Percentiles rank a stretch among this genome's conserved stretches.
These are phyloP conservation scores for Scaptodrosophila lebanonensis DNA, from an alignment of 1,140 invertebrate species.

Conservation along the genomic window DNA sequence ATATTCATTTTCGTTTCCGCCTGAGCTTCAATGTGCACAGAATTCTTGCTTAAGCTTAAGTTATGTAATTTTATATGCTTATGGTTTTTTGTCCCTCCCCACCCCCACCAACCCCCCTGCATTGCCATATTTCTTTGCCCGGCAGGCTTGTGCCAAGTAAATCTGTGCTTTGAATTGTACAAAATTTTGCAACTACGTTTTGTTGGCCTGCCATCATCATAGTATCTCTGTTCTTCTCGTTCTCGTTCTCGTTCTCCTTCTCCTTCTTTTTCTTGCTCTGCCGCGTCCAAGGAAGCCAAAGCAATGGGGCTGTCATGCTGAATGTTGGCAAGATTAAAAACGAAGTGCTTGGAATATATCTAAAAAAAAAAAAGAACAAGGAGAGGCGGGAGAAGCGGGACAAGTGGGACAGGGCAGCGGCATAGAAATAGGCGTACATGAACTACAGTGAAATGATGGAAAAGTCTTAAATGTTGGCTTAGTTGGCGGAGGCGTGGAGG, in stretches of 20 bases:
- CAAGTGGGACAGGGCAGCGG: not conserved
- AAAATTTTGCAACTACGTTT: slow-evolving; percentile 22
- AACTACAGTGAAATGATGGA: slow-evolving; percentile 55
- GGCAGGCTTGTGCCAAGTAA: slow-evolving; percentile 9
- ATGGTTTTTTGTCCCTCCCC: not conserved
- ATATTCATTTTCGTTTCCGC: slow-evolving; percentile 53
- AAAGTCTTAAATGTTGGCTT: slow-evolving; percentile 52
- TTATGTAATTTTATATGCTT: slow-evolving; percentile 56
- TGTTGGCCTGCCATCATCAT: slow-evolving; percentile 4
- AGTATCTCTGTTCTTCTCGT: not conserved
- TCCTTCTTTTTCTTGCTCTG: not conserved
- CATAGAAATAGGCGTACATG: slow-evolving; percentile 33
- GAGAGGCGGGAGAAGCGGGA: not conserved
- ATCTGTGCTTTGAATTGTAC: slow-evolving; percentile 32
- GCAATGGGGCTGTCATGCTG: slow-evolving; percentile 37
- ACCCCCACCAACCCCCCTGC: not conserved
- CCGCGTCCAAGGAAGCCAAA: slow-evolving; percentile 17
- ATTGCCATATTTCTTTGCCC: not conserved
- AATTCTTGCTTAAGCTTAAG: slow-evolving; percentile 50
- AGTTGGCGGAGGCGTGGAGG: slow-evolving; percentile 15
- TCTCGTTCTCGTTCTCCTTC: not conserved
- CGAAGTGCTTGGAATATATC: slow-evolving; percentile 40
- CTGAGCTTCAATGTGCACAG: slow-evolving; percentile 44
- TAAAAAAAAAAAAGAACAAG: slow-evolving; percentile 17
- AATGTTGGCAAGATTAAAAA: slow-evolving; percentile 48